Percentiles rank a stretch among this genome's conserved stretches.
Evolutionary conservation across 1,140 invertebrate species (phyloP).

Genomic region (Lycorma delicatula): DNA sequence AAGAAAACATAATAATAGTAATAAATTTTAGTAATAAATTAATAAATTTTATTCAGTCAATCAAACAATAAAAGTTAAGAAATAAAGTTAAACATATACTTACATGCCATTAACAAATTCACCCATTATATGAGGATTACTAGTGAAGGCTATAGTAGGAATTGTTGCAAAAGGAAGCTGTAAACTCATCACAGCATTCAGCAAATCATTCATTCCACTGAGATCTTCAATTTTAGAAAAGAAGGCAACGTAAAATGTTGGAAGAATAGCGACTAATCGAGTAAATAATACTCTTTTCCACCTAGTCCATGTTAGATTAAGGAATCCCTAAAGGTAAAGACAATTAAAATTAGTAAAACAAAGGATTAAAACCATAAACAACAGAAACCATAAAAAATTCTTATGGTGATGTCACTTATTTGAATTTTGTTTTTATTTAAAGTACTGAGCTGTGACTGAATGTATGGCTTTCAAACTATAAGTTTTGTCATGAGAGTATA

Average conservation of each 20-base stretch:
- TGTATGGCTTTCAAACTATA: too few species aligned
- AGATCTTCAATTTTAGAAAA: constrained; percentile 65
- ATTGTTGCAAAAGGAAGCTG: constrained; percentile 77
- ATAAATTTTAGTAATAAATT: neutral
- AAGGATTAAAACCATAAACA: neutral
- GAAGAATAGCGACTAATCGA: constrained; percentile 77
- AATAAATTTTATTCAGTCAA: neutral
- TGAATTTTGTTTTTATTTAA: too few species aligned
- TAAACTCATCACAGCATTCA: constrained; percentile 83
- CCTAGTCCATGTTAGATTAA: constrained; percentile 77
- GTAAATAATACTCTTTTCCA: constrained; percentile 87
- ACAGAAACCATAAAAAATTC: too few species aligned
- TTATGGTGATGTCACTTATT: too few species aligned
- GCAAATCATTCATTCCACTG: constrained; percentile 77
- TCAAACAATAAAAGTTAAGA: neutral
- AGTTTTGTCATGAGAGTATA: too few species aligned
- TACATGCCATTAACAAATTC: constrained; percentile 69
- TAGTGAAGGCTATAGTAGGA: constrained; percentile 82
- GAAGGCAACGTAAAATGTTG: constrained; percentile 73
- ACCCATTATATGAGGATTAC: constrained; percentile 71
- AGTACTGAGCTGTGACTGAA: too few species aligned
- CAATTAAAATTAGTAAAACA: neutral
- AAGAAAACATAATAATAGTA: too few species aligned
- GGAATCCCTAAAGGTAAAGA: constrained; percentile 56
- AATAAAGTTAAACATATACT: constrained; percentile 28